Evolutionary conservation across 2,888 invertebrate species (phyloP).

Genomic region (Noctua comes): DNA sequence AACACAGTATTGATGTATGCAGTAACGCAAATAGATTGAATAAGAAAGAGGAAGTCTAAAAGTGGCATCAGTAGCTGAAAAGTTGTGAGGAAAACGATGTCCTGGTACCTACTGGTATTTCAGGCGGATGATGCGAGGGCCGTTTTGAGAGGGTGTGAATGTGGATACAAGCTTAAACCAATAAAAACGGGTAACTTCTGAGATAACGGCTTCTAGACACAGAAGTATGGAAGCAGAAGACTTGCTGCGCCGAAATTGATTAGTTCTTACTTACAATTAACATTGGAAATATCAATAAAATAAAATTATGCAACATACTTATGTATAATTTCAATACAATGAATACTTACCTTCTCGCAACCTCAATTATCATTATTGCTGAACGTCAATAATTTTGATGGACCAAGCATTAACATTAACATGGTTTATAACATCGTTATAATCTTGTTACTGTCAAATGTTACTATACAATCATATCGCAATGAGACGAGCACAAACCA

Average conservation of each 20-base stretch:
- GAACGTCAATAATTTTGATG: constrained; percentile 31
- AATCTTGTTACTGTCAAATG: constrained; percentile 49
- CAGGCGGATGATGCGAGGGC: neutral
- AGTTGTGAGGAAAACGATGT: neutral
- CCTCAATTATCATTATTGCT: constrained; percentile 24
- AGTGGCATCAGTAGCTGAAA: neutral
- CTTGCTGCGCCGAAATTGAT: neutral
- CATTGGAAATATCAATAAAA: constrained; percentile 26
- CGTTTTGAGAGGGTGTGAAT: neutral
- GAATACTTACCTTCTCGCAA: constrained; percentile 6
- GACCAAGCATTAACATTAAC: constrained; percentile 1
- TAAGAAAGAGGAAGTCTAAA: neutral
- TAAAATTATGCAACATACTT: constrained; percentile 21
- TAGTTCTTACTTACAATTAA: constrained; percentile 6
- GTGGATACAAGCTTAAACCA: neutral
- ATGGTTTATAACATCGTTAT: constrained; percentile 37
- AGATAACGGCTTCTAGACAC: neutral
- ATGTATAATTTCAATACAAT: constrained; percentile 10
- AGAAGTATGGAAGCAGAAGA: neutral
- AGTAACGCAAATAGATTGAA: neutral
- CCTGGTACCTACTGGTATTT: neutral
- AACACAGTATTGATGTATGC: neutral
- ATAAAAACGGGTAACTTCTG: no score
- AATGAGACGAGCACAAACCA: constrained; percentile 35
- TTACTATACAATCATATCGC: constrained; percentile 26